These are phyloP conservation scores for Hoplias malabaricus DNA, from an alignment of 2,113 vertebrate genomes.

Conservation along the genomic window DNA sequence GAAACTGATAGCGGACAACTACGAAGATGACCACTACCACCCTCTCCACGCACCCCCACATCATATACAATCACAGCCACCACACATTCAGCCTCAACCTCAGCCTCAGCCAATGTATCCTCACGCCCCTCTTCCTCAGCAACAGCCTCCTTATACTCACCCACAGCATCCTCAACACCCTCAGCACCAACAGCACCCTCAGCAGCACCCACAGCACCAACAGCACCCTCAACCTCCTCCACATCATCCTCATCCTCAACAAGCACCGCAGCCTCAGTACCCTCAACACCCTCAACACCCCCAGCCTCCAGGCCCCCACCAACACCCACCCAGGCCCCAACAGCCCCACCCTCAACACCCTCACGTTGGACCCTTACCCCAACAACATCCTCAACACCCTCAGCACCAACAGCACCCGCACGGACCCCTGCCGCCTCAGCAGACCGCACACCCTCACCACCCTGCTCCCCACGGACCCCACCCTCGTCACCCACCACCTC, in stretches of 20 bases:
- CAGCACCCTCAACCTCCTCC: conserved; percentile 48
- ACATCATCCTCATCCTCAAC: conserved; percentile 53
- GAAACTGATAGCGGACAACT: conserved; percentile 96
- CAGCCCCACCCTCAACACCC: conserved; percentile 69
- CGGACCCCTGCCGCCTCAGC: conserved; percentile 24
- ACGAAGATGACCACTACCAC: conserved; percentile 93
- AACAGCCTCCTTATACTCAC: conserved; percentile 79
- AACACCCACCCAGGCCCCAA: conserved; percentile 27
- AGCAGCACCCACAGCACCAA: conserved; percentile 54
- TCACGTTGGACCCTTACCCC: conserved; percentile 66
- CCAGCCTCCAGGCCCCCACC: conserved; percentile 69
- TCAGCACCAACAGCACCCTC: conserved; percentile 48
- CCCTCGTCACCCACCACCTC: conserved; percentile 50
- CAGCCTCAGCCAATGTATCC: conserved; percentile 34
- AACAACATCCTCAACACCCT: conserved; percentile 38
- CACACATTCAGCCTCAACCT: conserved; percentile 85
- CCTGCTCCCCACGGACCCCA: conserved; percentile 76
- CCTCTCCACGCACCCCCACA: conserved; percentile 82
- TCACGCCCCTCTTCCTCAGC: conserved; percentile 55
- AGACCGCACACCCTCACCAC: conserved; percentile 70
- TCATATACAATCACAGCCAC: conserved; percentile 81
- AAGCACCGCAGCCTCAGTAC: conserved; percentile 60
- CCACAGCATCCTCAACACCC: conserved; percentile 64
- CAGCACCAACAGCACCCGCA: conserved; percentile 60
- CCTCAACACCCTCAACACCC: conserved; percentile 73